Conservation (phyloP, 2,888 invertebrate genomes). For the Xylocampa areola region DNA sequence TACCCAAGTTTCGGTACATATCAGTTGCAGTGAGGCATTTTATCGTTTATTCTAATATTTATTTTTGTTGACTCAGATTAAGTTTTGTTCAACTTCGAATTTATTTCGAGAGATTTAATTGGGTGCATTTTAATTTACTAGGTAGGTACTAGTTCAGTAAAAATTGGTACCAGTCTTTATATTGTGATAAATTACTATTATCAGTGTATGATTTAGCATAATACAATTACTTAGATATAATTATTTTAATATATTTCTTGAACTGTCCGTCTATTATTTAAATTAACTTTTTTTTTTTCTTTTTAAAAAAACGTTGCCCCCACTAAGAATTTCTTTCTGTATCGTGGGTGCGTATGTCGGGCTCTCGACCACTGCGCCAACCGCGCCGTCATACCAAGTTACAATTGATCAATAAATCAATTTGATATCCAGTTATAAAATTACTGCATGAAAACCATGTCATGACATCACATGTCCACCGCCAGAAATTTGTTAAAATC, state of each 20-base stretch:
- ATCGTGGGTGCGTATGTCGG: no score
- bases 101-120: slow-evolving; percentile 38
- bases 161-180: slow-evolving; percentile 39
- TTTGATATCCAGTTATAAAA: no score
- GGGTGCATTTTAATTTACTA: slow-evolving; percentile 34
- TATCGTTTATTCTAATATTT: slow-evolving; percentile 33
- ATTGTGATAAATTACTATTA: slow-evolving; percentile 59
- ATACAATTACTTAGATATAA: slow-evolving; percentile 47
- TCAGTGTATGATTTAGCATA: slow-evolving; percentile 48
- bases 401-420: no score
- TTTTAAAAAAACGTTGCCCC: no score
- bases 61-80: slow-evolving; percentile 24
- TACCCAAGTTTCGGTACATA: slow-evolving; percentile 51
- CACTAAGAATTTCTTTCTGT: no score
- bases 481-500: no score
- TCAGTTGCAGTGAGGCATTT: slow-evolving; percentile 48
- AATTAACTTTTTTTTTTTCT: no score
- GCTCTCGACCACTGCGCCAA: no score
- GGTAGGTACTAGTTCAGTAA: slow-evolving; percentile 29
- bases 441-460: no score
- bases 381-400: no score
- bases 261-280: slow-evolving; percentile 23
- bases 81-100: slow-evolving; percentile 20
- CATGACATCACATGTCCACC: no score
- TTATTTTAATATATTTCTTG: slow-evolving; percentile 54